phyloP scores from a whole-genome alignment of 2,113 vertebrate genomes.

The Cebus imitator region DNA sequence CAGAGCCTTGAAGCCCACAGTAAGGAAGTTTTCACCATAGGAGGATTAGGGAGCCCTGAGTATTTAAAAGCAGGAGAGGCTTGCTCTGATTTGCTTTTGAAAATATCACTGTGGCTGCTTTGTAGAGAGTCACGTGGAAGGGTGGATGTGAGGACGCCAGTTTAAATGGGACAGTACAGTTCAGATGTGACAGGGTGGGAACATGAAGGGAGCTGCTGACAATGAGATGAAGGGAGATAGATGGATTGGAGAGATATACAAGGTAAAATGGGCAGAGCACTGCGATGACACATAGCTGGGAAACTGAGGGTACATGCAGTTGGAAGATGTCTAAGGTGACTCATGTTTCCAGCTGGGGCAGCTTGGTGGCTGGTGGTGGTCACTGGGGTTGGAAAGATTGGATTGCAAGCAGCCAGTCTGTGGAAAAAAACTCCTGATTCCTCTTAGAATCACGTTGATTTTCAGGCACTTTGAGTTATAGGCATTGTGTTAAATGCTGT shows the following conservation, averaged over 20 bases:
- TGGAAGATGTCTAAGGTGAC: background rate
- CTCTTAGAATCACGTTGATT: background rate
- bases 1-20: background rate
- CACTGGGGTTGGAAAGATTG: background rate
- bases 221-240: background rate
- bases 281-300: background rate
- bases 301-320: background rate
- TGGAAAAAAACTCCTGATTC: background rate
- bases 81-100: background rate
- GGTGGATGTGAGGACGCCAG: background rate
- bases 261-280: background rate
- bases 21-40: background rate
- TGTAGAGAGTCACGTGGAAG: background rate
- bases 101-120: background rate
- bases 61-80: background rate
- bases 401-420: background rate
- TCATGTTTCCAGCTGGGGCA: background rate
- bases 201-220: background rate
- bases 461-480: background rate
- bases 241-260: background rate
- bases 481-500: background rate
- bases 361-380: background rate
- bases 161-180: background rate
- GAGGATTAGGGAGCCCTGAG: background rate
- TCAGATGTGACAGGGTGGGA: background rate